Evolutionary conservation across 2,888 invertebrate genomes (phyloP), one percentile per base, ranked within the genome.

Genomic region (Archaeoteleia sp.): DNA sequence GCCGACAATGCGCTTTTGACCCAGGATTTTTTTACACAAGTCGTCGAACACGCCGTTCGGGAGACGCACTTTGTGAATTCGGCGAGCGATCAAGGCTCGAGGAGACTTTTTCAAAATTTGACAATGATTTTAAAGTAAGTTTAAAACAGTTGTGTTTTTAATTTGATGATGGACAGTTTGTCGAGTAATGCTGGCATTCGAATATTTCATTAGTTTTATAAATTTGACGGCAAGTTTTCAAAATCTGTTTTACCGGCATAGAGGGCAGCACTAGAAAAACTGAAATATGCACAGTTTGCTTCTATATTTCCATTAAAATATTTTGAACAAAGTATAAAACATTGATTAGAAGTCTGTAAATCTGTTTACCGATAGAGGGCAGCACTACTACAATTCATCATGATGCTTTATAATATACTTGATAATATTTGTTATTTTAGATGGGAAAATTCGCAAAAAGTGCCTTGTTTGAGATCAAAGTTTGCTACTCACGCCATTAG

Each of bases 371-470:
- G n/a, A n/a, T n/a, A n/a, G n/a, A n/a, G n/a, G n/a, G n/a, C n/a
- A n/a, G n/a, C n/a, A n/a, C n/a, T n/a, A n/a, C n/a, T n/a, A n/a
- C n/a, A n/a, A n/a, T n/a, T n/a, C n/a, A n/a, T 84, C 71, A 77
- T 87, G 66, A 77, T 87, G 53, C 85, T 87, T 87, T 87, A 54
- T 75, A 43, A 14, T 66, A 12, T 67, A 34, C 6, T 29, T 10
- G 9, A 51, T 35, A 20, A 20, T 4, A 20, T 5, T 2, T 5
- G 20, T 46, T 80, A 79, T n/a, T 25, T 66, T 74, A 91, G 91
- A 72, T 92, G 92, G 92, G 92, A 92, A 81, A 89, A 88, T 68
- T 88, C 88, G 0, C 81, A 82, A 14, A 83, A 82, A 73, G 82
- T 86, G 1, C 49, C 82, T 1, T 72, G 86, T 27, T 72, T 88